These are phyloP conservation scores for Hyposmocoma kahamanoa DNA, from an alignment of 1,140 invertebrate genomes.

Conservation along the genomic window DNA sequence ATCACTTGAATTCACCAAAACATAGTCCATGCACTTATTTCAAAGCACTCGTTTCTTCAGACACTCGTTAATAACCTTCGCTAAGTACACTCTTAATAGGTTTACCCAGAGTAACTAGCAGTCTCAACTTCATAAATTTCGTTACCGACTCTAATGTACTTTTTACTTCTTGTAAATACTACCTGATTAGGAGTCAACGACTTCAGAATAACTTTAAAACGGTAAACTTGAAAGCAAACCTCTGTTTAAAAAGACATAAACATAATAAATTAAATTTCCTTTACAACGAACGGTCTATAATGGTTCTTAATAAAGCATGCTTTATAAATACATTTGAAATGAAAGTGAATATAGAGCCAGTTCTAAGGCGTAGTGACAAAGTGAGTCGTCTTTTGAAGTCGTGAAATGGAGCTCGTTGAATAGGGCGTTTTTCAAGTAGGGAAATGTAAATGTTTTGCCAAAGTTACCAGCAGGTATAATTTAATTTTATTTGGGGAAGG, in stretches of 20 bases:
- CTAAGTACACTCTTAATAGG: conserved; percentile 19
- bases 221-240: neutral
- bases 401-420: conserved; percentile 32
- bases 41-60: too few species aligned
- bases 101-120: neutral
- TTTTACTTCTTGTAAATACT: neutral
- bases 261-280: conserved; percentile 1
- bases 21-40: too few species aligned
- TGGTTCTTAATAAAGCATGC: conserved; percentile 14
- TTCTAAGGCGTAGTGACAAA: conserved; percentile 26
- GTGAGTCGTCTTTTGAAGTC: conserved; percentile 17
- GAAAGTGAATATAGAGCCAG: conserved; percentile 1
- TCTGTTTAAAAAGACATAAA: neutral
- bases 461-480: conserved; percentile 55
- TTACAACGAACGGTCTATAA: conserved; percentile 8
- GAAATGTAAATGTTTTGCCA: conserved; percentile 50
- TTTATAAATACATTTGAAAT: conserved; percentile 14
- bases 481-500: conserved; percentile 53
- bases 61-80: too few species aligned
- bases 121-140: conserved; percentile 2
- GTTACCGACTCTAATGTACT: neutral
- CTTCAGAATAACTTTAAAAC: neutral
- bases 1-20: too few species aligned
- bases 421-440: conserved; percentile 39
- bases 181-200: neutral